Percentiles rank a stretch among this genome's conserved stretches.
Conservation (phyloP, 2,888 invertebrate species). For the Arge pagana region DNA sequence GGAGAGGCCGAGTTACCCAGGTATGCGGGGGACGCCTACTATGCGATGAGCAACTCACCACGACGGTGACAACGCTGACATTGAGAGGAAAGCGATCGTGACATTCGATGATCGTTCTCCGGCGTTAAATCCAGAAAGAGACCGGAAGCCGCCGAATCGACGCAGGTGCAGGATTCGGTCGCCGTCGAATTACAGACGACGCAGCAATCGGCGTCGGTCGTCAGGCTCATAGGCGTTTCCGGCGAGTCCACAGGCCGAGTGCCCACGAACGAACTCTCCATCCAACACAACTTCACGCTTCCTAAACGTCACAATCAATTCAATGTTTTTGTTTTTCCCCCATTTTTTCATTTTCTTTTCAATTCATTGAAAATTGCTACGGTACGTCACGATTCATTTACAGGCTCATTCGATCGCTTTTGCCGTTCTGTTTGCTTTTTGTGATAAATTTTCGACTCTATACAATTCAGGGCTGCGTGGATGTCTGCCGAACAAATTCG, state of each 20-base stretch:
- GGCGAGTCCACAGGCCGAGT: slow-evolving; percentile 85
- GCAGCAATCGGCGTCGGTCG: slow-evolving; percentile 51
- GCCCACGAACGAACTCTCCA: slow-evolving; percentile 90
- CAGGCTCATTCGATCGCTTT: no score
- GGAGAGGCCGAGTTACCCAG: no score
- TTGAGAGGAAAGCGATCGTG: slow-evolving; percentile 43
- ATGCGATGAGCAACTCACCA: slow-evolving; percentile 61
- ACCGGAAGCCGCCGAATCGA: slow-evolving; percentile 46
- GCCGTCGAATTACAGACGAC: slow-evolving; percentile 48
- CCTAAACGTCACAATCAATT: slow-evolving; percentile 54
- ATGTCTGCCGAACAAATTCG: no score
- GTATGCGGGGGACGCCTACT: slow-evolving; percentile 59
- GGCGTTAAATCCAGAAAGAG: slow-evolving; percentile 42
- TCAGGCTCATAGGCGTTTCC: slow-evolving; percentile 71
- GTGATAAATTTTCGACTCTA: no score
- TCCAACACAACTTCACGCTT: slow-evolving; percentile 81
- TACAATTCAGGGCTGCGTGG: no score
- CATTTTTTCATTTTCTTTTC: background rate
- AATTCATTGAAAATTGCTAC: background rate
- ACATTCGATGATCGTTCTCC: slow-evolving; percentile 41
- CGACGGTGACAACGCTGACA: slow-evolving; percentile 40
- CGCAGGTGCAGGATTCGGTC: slow-evolving; percentile 43
- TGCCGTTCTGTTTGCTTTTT: no score
- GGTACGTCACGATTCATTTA: no score
- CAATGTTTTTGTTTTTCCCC: no score